Percentiles rank a stretch among this genome's conserved stretches.
Evolutionary conservation across 2,113 vertebrate genomes (phyloP).

Genomic region (Marcusenius ussheri): DNA sequence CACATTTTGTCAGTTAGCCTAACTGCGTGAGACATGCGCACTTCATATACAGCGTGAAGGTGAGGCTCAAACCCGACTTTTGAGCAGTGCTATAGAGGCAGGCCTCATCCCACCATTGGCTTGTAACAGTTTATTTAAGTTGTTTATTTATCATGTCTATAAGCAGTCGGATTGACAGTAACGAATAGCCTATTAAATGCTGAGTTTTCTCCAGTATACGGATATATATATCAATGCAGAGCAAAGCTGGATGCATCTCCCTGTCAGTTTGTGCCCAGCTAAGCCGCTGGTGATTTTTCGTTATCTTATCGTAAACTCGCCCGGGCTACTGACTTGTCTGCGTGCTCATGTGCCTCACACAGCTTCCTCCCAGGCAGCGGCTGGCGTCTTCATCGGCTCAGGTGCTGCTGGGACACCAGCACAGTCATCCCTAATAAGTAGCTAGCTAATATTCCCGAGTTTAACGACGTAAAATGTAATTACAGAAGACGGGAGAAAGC

Average conservation of each 20-base stretch:
- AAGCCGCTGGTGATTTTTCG: background rate
- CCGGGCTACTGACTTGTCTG: background rate
- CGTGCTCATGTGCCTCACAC: background rate
- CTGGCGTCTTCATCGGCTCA: background rate
- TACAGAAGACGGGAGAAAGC: background rate
- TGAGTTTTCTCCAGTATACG: background rate
- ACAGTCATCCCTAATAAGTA: background rate
- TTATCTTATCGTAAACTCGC: background rate
- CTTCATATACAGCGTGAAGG: background rate
- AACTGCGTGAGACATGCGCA: background rate
- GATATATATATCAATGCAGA: background rate
- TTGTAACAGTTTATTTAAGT: background rate
- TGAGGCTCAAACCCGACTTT: background rate
- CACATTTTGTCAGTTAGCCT: background rate
- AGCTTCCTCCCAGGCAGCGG: background rate
- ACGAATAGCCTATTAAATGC: background rate
- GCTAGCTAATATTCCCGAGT: background rate
- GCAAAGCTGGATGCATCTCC: background rate
- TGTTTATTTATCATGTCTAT: background rate
- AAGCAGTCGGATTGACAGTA: background rate
- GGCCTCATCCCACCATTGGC: background rate
- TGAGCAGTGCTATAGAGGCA: background rate
- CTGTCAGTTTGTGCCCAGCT: background rate
- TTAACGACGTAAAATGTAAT: background rate
- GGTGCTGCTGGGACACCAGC: background rate